These are phyloP conservation scores for Drosophila mimetica DNA, from an alignment of 2,888 invertebrate genomes.

Conservation along the genomic window DNA sequence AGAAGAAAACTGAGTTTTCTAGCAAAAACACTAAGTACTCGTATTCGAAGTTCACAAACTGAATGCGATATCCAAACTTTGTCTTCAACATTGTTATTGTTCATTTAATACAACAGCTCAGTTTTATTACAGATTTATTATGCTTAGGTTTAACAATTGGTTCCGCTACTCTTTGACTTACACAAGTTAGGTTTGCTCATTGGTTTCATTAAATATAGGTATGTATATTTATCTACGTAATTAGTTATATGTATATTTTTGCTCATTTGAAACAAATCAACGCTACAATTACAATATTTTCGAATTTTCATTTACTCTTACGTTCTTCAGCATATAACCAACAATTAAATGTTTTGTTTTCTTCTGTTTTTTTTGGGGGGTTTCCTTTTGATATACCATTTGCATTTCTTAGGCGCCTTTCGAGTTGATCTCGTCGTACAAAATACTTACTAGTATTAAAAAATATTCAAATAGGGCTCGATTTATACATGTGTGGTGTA, in stretches of 20 bases:
- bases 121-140: conserved; percentile 46
- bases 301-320: conserved; percentile 47
- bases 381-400: conserved; percentile 59
- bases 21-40: conserved; percentile 10
- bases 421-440: conserved; percentile 61
- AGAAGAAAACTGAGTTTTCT: background rate
- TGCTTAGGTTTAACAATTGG: conserved; percentile 81
- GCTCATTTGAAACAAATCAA: conserved; percentile 70
- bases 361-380: conserved; percentile 17
- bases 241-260: conserved; percentile 57
- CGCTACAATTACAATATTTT: conserved; percentile 63
- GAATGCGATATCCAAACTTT: conserved; percentile 20
- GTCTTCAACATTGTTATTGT: conserved; percentile 61
- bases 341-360: conserved; percentile 58
- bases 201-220: conserved; percentile 43
- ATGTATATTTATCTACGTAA: conserved; percentile 65
- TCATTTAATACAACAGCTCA: conserved; percentile 76
- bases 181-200: conserved; percentile 50
- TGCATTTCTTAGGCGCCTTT: conserved; percentile 58
- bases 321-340: conserved; percentile 73
- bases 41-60: conserved; percentile 23
- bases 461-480: conserved; percentile 71
- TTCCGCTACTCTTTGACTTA: conserved; percentile 77
- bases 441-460: conserved; percentile 68
- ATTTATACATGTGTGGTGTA: conserved; percentile 54